A percentile compares a stretch with the other conserved stretches of the same genome.
Evolutionary conservation across 2,113 vertebrate genomes (phyloP).

Genomic region (Platysternon megacephalum): DNA sequence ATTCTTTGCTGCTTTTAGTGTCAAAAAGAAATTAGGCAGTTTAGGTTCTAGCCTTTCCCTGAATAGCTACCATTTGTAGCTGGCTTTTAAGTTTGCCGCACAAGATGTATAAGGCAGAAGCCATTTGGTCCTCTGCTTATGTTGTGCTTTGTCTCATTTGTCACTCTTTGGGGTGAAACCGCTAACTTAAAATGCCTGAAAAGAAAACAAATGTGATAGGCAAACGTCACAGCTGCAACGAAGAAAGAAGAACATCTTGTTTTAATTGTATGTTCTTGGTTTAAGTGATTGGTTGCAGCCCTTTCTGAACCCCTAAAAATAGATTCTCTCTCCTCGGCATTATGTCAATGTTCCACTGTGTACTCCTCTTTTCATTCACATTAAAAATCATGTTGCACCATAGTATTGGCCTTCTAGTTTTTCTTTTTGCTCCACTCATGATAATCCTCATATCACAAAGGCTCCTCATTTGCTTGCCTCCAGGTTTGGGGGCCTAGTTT

Average conservation of each 20-base stretch:
- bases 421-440: neutral
- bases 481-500: neutral
- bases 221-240: neutral
- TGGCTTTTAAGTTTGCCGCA: neutral
- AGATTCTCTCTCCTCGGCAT: neutral
- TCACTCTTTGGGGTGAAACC: rapidly evolving
- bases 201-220: rapidly evolving
- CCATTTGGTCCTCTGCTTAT: rapidly evolving
- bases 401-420: neutral
- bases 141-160: neutral
- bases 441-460: neutral
- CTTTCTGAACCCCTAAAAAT: neutral
- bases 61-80: neutral
- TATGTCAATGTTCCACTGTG: too few species aligned
- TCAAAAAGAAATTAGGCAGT: neutral
- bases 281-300: neutral
- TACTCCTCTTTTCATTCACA: neutral
- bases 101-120: neutral
- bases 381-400: neutral
- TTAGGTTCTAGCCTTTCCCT: neutral
- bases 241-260: neutral
- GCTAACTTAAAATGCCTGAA: neutral
- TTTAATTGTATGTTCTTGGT: rapidly evolving
- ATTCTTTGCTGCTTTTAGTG: too few species aligned
- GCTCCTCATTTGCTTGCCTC: neutral